A percentile compares a stretch with the other conserved stretches of the same genome.
phyloP scores from a whole-genome alignment of 2,888 invertebrate genomes.

The Idaea dimidiata region DNA sequence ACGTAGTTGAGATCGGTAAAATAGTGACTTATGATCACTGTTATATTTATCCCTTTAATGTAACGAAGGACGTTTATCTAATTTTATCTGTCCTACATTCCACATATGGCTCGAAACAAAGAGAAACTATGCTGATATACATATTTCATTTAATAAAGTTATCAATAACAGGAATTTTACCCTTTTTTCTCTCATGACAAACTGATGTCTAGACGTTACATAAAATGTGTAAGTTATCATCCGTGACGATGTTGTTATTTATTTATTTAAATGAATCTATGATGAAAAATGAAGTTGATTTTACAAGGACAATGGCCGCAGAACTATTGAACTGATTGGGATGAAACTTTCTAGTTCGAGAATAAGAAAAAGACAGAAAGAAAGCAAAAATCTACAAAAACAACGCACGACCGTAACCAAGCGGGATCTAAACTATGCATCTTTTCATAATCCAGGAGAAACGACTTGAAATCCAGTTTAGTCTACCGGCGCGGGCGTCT shows the following conservation, averaged over 20 bases:
- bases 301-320: too few species aligned
- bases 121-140: not conserved
- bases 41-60: not conserved
- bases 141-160: conserved; percentile 3
- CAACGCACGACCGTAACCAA: too few species aligned
- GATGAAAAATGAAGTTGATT: too few species aligned
- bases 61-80: not conserved
- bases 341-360: too few species aligned
- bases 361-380: too few species aligned
- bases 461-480: too few species aligned
- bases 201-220: conserved; percentile 41
- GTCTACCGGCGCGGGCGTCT: too few species aligned
- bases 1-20: not conserved
- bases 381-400: too few species aligned
- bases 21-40: not conserved
- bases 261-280: conserved; percentile 9
- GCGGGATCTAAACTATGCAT: too few species aligned
- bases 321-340: too few species aligned
- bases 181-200: conserved; percentile 27
- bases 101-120: conserved; percentile 2
- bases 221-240: conserved; percentile 31
- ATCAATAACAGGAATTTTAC: conserved; percentile 5
- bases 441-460: too few species aligned
- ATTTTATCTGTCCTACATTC: not conserved
- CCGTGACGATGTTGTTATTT: conserved; percentile 15